Conservation (phyloP, 2,113 vertebrate species). For the Dicentrarchus labrax region DNA sequence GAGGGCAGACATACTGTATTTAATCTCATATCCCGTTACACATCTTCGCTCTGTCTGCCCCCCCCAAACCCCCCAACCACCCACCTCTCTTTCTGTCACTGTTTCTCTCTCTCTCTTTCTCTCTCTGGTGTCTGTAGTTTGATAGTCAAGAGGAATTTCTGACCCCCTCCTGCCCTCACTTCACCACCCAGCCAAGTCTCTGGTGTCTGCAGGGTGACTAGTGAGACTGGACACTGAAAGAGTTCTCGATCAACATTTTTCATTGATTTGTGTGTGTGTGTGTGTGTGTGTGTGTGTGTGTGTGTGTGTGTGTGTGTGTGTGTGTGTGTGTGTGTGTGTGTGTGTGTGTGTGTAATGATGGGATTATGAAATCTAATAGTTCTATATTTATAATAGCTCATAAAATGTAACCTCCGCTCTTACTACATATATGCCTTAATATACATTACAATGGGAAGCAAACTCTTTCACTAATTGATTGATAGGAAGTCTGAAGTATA, state of each 20-base stretch:
- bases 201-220: conserved; percentile 17
- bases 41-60: conserved; percentile 32
- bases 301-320: no score
- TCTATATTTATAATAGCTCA: neutral
- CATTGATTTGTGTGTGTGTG: no score
- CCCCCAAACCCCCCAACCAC: neutral
- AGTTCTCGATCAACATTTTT: neutral
- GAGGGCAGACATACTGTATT: conserved; percentile 91
- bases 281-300: no score
- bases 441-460: neutral
- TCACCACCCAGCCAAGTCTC: neutral
- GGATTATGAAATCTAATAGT: neutral
- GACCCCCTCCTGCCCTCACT: conserved; percentile 13
- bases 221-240: neutral
- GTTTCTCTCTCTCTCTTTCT: neutral
- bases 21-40: conserved; percentile 77
- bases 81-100: conserved; percentile 13
- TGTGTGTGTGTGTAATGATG: neutral
- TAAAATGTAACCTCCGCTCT: neutral
- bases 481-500: neutral
- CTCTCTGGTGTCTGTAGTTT: conserved; percentile 32
- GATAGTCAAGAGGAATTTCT: conserved; percentile 46
- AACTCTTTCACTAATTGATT: neutral
- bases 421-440: neutral
- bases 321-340: no score